Evolutionary conservation across 2,888 invertebrate genomes (phyloP).

Genomic region (Leptopilina myrica): DNA sequence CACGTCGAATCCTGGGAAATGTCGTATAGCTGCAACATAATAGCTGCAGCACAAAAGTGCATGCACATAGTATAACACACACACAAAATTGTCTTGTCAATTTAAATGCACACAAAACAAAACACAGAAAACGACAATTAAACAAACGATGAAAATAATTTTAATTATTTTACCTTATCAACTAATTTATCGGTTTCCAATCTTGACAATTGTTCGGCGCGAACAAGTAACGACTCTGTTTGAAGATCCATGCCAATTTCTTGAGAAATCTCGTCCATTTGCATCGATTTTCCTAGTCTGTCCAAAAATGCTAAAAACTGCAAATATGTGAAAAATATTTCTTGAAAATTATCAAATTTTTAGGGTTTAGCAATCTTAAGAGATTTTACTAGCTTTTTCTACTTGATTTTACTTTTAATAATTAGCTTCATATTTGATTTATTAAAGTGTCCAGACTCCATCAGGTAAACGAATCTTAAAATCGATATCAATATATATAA

Average conservation of each 20-base stretch:
- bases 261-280: slow-evolving; percentile 89
- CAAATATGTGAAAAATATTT: slow-evolving; percentile 59
- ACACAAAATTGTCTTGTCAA: slow-evolving; percentile 33
- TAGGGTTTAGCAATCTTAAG: too few relatives aligned
- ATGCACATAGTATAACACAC: slow-evolving; percentile 41
- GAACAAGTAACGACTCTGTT: slow-evolving; percentile 89
- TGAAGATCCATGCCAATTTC: slow-evolving; percentile 90
- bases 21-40: slow-evolving; percentile 85
- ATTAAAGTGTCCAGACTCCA: too few relatives aligned
- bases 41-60: slow-evolving; percentile 77
- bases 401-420: too few relatives aligned
- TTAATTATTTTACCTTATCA: slow-evolving; percentile 82
- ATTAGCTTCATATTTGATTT: too few relatives aligned
- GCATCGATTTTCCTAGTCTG: slow-evolving; percentile 88
- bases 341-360: too few relatives aligned
- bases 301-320: slow-evolving; percentile 91
- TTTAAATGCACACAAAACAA: background rate
- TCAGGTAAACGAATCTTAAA: too few relatives aligned
- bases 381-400: too few relatives aligned
- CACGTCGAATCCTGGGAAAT: slow-evolving; percentile 86
- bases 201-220: slow-evolving; percentile 90
- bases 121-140: slow-evolving; percentile 23
- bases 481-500: too few relatives aligned
- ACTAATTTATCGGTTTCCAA: slow-evolving; percentile 88
- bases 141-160: slow-evolving; percentile 33